Percentiles rank a stretch among this genome's conserved stretches.
These are phyloP conservation scores for Mythimna ferrago DNA, from an alignment of 2,888 invertebrate genomes.

Conservation along the genomic window DNA sequence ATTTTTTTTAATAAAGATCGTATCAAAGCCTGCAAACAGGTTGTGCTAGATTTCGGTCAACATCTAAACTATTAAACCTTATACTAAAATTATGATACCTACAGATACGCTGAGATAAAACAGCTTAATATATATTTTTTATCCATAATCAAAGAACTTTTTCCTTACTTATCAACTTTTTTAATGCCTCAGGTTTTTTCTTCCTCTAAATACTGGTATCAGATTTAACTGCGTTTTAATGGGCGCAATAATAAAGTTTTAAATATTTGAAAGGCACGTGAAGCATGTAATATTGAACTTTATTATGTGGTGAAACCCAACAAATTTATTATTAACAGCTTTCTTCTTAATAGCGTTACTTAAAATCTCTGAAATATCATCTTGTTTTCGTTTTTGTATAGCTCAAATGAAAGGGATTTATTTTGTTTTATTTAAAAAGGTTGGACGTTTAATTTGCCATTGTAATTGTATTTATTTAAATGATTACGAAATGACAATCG, in stretches of 20 bases:
- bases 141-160: conserved; percentile 23
- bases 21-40: conserved; percentile 47
- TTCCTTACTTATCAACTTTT: conserved; percentile 39
- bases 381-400: conserved; percentile 58
- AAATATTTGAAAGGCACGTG: conserved; percentile 68
- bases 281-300: conserved; percentile 73
- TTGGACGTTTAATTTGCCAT: conserved; percentile 75
- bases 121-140: conserved; percentile 32
- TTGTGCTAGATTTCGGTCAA: conserved; percentile 34
- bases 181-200: conserved; percentile 28
- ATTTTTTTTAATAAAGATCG: conserved; percentile 46
- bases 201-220: conserved; percentile 63
- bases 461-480: conserved; percentile 78
- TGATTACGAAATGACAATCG: conserved; percentile 64
- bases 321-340: conserved; percentile 71
- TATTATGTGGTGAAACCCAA: conserved; percentile 76
- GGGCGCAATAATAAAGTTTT: conserved; percentile 74
- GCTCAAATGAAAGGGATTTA: conserved; percentile 61
- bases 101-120: conserved; percentile 42
- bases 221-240: conserved; percentile 79
- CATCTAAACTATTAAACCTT: conserved; percentile 37
- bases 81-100: conserved; percentile 38
- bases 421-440: conserved; percentile 68
- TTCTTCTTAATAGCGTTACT: conserved; percentile 60
- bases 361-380: conserved; percentile 66